phyloP scores from a whole-genome alignment of 1,140 invertebrate species.

The Pseudomyrmex dendroicus region DNA sequence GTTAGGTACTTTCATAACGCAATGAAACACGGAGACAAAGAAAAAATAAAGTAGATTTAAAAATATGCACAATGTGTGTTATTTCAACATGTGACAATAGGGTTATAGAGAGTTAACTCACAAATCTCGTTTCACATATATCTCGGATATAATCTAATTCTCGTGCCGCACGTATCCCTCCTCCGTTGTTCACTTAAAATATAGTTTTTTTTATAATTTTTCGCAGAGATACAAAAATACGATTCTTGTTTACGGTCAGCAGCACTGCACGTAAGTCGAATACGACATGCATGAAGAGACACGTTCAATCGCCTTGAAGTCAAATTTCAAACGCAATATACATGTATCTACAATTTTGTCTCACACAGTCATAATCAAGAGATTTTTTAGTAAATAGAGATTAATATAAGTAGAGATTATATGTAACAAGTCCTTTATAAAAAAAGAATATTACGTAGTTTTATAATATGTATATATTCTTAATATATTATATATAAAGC shows the following conservation, averaged over 20 bases:
- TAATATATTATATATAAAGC: background rate
- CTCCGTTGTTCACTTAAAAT: constrained; percentile 65
- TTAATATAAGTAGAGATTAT: constrained; percentile 11
- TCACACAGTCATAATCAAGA: constrained; percentile 4
- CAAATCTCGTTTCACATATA: background rate
- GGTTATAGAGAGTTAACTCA: background rate
- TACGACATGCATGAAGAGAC: constrained; percentile 18
- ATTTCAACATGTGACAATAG: no score
- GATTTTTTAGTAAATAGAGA: constrained; percentile 34
- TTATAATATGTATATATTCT: background rate
- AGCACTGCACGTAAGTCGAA: constrained; percentile 55
- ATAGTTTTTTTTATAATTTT: constrained; percentile 64
- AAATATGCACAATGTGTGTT: no score
- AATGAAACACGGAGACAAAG: no score
- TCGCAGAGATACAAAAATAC: constrained; percentile 71
- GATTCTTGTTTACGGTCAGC: constrained; percentile 64
- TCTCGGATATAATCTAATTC: constrained; percentile 3
- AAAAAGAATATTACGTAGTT: constrained; percentile 37
- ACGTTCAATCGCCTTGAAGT: background rate
- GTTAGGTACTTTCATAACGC: no score
- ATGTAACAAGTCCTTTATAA: constrained; percentile 28
- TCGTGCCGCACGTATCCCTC: constrained; percentile 11
- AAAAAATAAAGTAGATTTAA: no score
- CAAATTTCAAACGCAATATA: background rate
- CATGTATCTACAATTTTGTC: background rate